Percentiles rank a stretch among this genome's conserved stretches.
Evolutionary conservation across 1,140 invertebrate genomes (phyloP).

Genomic region (Eriosoma lanigerum): DNA sequence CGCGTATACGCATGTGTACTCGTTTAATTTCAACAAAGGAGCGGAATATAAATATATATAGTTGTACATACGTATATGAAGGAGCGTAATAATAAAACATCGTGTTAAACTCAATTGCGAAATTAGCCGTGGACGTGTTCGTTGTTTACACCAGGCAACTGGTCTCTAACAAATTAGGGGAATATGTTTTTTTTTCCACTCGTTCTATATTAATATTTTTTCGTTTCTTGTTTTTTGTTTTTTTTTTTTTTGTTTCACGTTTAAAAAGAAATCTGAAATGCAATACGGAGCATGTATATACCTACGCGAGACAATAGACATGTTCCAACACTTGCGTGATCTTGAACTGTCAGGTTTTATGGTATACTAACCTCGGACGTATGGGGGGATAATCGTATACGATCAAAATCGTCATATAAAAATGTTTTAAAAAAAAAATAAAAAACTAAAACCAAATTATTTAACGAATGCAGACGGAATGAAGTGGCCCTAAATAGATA

Average conservation of each 20-base stretch:
- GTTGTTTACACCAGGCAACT: slow-evolving; percentile 49
- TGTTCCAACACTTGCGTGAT: slow-evolving; percentile 47
- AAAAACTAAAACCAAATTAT: slow-evolving; percentile 1
- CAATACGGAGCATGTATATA: slow-evolving; percentile 35
- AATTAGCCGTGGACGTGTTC: slow-evolving; percentile 48
- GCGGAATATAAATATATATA: too few species aligned
- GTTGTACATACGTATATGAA: background rate
- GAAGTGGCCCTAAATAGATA: too few species aligned
- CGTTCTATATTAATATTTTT: background rate
- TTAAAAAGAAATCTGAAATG: slow-evolving; percentile 48
- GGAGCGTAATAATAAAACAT: slow-evolving; percentile 32
- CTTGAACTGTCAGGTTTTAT: slow-evolving; percentile 45
- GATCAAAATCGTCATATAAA: slow-evolving; percentile 35
- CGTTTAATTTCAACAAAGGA: slow-evolving; percentile 26
- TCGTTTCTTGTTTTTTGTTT: background rate
- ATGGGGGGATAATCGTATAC: background rate
- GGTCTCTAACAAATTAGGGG: slow-evolving; percentile 50
- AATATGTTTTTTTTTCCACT: slow-evolving; percentile 25
- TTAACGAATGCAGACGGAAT: background rate
- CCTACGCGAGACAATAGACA: slow-evolving; percentile 25
- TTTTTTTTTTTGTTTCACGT: slow-evolving; percentile 36
- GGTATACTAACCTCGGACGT: background rate
- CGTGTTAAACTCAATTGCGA: slow-evolving; percentile 49
- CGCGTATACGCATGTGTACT: background rate
- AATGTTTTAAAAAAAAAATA: slow-evolving; percentile 5